Evolutionary conservation across 2,888 invertebrate species (phyloP).

Genomic region (Oscheius sp.): DNA sequence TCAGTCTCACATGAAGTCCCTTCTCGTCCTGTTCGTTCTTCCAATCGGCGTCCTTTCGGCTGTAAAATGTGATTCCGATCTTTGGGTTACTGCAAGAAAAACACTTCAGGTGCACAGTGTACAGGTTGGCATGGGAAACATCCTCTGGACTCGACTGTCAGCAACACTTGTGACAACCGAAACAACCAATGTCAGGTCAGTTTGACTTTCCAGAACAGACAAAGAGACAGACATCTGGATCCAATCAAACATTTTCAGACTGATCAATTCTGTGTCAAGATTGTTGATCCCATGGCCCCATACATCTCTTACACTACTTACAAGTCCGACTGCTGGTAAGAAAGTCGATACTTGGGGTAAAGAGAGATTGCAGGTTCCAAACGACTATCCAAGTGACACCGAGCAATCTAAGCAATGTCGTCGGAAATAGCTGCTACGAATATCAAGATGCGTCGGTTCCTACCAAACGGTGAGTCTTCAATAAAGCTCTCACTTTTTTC

Average conservation of each 20-base stretch:
- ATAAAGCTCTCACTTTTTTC: background rate
- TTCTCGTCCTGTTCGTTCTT: slow-evolving; percentile 9
- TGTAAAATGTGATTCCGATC: too few species aligned
- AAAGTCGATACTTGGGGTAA: background rate
- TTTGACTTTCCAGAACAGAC: background rate
- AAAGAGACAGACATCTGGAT: background rate
- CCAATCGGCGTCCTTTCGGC: background rate
- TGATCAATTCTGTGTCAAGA: slow-evolving; percentile 42
- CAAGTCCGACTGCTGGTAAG: slow-evolving; percentile 39
- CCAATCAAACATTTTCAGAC: slow-evolving; percentile 24
- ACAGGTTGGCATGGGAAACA: slow-evolving; percentile 36
- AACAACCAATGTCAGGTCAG: slow-evolving; percentile 41
- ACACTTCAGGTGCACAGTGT: slow-evolving; percentile 36
- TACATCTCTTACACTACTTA: slow-evolving; percentile 32
- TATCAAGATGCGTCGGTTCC: slow-evolving; percentile 40
- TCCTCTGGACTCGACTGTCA: slow-evolving; percentile 24
- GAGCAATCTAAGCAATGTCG: slow-evolving; percentile 30
- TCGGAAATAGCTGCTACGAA: slow-evolving; percentile 34
- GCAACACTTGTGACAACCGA: slow-evolving; percentile 40
- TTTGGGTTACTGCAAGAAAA: background rate
- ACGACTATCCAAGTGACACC: slow-evolving; percentile 37
- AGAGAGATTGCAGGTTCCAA: slow-evolving; percentile 24
- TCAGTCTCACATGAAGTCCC: slow-evolving; percentile 9
- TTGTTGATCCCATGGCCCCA: slow-evolving; percentile 41
- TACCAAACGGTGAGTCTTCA: slow-evolving; percentile 22